These are phyloP conservation scores for Augochlora pura DNA, from an alignment of 1,140 invertebrate genomes.

Conservation along the genomic window DNA sequence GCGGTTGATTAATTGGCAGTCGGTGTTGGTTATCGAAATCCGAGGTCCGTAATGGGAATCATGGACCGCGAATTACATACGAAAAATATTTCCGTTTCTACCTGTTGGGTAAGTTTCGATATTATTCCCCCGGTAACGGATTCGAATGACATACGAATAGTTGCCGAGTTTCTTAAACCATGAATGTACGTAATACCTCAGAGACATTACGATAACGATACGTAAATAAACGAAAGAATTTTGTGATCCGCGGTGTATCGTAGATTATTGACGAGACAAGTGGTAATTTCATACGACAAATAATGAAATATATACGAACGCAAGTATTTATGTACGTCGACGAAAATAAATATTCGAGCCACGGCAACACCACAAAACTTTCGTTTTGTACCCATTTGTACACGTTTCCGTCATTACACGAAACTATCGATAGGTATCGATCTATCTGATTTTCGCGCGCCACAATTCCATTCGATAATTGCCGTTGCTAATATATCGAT, in stretches of 20 bases:
- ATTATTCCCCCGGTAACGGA: not conserved
- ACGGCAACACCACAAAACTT: slow-evolving; percentile 20
- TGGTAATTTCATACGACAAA: slow-evolving; percentile 49
- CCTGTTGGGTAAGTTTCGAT: slow-evolving; percentile 26
- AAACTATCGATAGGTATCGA: slow-evolving; percentile 4
- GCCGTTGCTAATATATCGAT: slow-evolving; percentile 12
- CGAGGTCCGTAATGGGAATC: not conserved
- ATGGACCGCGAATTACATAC: slow-evolving; percentile 23
- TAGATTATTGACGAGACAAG: slow-evolving; percentile 34
- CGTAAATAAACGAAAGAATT: slow-evolving; percentile 40
- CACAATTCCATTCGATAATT: slow-evolving; percentile 20
- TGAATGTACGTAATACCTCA: slow-evolving; percentile 45
- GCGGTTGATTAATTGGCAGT: slow-evolving; percentile 21
- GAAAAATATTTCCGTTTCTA: slow-evolving; percentile 15
- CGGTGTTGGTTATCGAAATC: slow-evolving; percentile 5
- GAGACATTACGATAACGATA: slow-evolving; percentile 44
- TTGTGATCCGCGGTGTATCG: slow-evolving; percentile 46
- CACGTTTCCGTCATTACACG: not conserved
- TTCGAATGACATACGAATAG: slow-evolving; percentile 20
- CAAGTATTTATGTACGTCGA: slow-evolving; percentile 42
- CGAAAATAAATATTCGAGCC: slow-evolving; percentile 16
- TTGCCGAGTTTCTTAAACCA: slow-evolving; percentile 41
- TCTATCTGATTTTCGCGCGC: not conserved
- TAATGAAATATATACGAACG: slow-evolving; percentile 38
- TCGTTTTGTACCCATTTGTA: slow-evolving; percentile 12